A percentile compares a stretch with the other conserved stretches of the same genome.
These are phyloP conservation scores for Tinamus major DNA, from an alignment of 2,797 vertebrate genomes.

Conservation along the genomic window DNA sequence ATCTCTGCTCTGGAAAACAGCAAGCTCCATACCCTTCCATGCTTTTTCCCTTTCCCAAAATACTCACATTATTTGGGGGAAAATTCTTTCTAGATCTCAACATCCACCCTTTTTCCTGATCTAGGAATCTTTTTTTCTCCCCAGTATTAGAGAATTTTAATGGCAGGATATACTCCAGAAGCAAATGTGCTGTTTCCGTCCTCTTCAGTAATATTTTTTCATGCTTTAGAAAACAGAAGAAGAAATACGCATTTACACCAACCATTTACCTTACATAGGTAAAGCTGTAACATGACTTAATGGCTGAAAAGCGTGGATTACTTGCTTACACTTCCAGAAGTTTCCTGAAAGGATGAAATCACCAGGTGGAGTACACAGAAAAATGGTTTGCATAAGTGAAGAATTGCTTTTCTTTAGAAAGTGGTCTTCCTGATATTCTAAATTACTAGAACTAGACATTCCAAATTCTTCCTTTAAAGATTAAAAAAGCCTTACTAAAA, in stretches of 20 bases:
- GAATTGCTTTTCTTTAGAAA: neutral
- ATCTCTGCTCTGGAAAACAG: neutral
- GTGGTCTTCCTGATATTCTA: neutral
- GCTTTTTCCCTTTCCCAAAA: neutral
- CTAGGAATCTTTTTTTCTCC: neutral
- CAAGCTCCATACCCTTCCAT: neutral
- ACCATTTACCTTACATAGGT: neutral
- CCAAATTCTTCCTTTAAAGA: neutral
- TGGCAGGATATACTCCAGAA: neutral
- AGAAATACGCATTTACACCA: rapidly evolving
- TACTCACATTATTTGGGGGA: neutral
- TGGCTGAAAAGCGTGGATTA: neutral
- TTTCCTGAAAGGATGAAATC: neutral
- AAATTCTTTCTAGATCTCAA: neutral
- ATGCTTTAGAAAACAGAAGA: neutral
- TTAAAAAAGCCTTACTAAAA: neutral
- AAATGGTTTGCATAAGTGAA: neutral
- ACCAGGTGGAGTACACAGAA: rapidly evolving
- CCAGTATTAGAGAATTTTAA: rapidly evolving
- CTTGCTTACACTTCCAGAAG: neutral
- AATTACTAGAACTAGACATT: neutral
- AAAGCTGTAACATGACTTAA: neutral
- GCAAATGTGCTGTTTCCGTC: neutral
- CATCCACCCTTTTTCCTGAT: neutral
- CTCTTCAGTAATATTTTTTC: neutral